These are phyloP conservation scores for Thripadectes ignobilis DNA, from an alignment of 2,797 vertebrate genomes.

Conservation along the genomic window DNA sequence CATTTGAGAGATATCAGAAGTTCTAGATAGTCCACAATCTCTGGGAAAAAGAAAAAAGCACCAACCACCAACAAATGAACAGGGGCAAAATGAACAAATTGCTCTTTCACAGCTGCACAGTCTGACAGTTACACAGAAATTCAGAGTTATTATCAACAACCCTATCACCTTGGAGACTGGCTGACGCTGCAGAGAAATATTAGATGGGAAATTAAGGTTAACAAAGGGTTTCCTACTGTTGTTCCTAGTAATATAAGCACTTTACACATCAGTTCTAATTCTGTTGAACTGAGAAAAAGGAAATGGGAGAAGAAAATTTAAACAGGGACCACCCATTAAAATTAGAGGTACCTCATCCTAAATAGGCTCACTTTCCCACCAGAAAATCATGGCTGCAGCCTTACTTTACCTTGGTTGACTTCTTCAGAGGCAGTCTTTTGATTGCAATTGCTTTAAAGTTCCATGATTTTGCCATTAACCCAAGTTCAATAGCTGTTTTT, in stretches of 20 bases:
- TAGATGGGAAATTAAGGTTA: slow-evolving; percentile 50
- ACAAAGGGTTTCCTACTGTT: slow-evolving; percentile 48
- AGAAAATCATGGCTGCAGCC: background rate
- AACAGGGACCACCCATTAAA: background rate
- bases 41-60: background rate
- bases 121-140: slow-evolving; percentile 12
- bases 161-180: slow-evolving; percentile 22
- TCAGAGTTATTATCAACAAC: slow-evolving; percentile 46
- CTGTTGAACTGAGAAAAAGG: slow-evolving; percentile 37
- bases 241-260: slow-evolving; percentile 47
- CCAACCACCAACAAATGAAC: background rate
- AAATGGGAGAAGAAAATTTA: slow-evolving; percentile 35
- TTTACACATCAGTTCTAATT: slow-evolving; percentile 54
- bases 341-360: background rate
- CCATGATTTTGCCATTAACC: background rate
- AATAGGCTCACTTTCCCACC: background rate
- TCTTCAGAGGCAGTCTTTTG: background rate
- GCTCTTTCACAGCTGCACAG: slow-evolving; percentile 10
- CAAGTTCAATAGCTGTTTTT: background rate
- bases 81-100: background rate
- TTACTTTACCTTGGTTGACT: background rate
- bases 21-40: background rate
- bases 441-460: background rate
- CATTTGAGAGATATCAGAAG: background rate
- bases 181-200: slow-evolving; percentile 43